Evolutionary conservation across 2,113 vertebrate species (phyloP).

Genomic region (Sterna hirundo): DNA sequence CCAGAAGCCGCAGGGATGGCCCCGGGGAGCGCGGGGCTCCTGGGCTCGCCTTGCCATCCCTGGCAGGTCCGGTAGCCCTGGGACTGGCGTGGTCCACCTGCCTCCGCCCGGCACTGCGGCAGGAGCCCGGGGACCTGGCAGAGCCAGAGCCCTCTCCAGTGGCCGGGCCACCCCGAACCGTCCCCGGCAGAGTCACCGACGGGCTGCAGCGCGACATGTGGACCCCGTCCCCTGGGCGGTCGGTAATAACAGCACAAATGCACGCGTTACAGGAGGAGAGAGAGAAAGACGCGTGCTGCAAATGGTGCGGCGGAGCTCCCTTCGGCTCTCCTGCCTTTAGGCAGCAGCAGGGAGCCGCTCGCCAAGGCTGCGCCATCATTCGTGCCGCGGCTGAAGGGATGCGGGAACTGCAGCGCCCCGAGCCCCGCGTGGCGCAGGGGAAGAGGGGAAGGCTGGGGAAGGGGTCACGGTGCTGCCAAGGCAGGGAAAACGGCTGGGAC

Average conservation of each 20-base stretch:
- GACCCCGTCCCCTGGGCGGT: too few relatives aligned
- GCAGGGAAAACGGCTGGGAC: too few relatives aligned
- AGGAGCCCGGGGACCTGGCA: too few relatives aligned
- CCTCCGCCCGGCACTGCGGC: too few relatives aligned
- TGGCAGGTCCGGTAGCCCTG: background rate
- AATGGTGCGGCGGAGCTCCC: background rate
- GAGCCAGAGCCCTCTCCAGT: too few relatives aligned
- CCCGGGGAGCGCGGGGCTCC: background rate
- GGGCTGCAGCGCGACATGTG: too few relatives aligned
- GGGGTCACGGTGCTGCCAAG: accelerated
- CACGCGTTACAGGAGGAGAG: too few relatives aligned
- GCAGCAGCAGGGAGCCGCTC: background rate
- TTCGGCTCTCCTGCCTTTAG: background rate
- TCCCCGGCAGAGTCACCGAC: too few relatives aligned
- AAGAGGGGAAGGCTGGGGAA: accelerated
- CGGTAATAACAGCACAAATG: background rate
- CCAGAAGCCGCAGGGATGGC: background rate
- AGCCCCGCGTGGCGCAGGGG: background rate
- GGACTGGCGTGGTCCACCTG: background rate
- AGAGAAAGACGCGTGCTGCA: accelerated
- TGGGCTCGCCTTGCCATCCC: background rate
- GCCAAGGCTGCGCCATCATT: accelerated
- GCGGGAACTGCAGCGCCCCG: background rate
- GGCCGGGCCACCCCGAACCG: accelerated
- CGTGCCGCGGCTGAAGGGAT: accelerated